Conservation (phyloP, 2,113 vertebrate species). For the Megaceryle torquata region DNA sequence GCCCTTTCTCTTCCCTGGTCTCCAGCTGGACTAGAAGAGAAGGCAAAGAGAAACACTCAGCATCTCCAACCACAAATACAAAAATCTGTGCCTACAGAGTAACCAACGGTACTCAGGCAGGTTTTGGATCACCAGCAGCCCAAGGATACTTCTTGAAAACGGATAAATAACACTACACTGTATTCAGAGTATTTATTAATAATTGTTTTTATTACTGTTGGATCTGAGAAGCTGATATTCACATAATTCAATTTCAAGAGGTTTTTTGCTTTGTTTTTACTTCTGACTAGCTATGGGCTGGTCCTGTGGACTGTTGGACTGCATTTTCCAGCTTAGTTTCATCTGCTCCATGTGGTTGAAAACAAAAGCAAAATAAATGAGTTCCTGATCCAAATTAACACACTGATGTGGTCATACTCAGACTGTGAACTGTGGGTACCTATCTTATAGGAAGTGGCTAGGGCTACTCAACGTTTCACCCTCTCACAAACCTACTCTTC, state of each 20-base stretch:
- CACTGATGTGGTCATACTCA: not conserved
- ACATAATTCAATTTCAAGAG: not conserved
- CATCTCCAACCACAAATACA: not conserved
- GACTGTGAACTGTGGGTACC: not conserved
- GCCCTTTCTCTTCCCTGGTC: not conserved
- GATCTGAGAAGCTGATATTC: not conserved
- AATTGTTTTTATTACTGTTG: not conserved
- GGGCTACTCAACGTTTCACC: not conserved
- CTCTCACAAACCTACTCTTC: not conserved
- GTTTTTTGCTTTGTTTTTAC: not conserved
- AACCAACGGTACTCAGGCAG: not conserved
- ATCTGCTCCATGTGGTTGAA: not conserved
- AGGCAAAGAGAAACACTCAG: not conserved
- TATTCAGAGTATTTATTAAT: not conserved
- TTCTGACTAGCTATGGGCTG: not conserved
- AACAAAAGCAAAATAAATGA: not conserved
- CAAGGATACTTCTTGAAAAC: not conserved
- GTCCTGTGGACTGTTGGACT: not conserved
- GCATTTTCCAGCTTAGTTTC: not conserved
- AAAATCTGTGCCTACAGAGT: not conserved
- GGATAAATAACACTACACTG: not conserved
- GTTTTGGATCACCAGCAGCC: not conserved
- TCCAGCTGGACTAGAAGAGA: not conserved
- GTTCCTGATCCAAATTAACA: not conserved
- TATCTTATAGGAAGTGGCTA: not conserved